Base-by-base conservation (phyloP, 2,797 vertebrate genomes). In the Lindbergichthys nudifrons region DNA sequence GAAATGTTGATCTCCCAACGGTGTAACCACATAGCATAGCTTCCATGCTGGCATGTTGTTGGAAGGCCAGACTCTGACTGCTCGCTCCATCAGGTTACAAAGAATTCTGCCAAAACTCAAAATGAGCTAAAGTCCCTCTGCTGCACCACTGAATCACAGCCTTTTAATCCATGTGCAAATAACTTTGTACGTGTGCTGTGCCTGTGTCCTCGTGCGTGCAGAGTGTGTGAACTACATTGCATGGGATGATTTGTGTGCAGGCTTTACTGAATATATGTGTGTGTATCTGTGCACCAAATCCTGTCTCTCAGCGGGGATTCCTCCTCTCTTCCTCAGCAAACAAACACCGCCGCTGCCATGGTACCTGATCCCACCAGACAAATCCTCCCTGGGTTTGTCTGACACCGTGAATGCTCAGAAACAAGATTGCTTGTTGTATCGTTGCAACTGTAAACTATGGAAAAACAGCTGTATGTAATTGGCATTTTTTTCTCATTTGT, bases 261-360 rank as follows among this genome's bases (percentile, higher is more conserved):
- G 23, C 41, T 13, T 75, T 56, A 64, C 59, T 58, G 60, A 64
- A 56, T 54, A 41, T 32, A 0, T 72, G 30, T 60, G 54, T 58
- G 47, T 79, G 43, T 58, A 19, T 68, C 15, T 42, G 23, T 23
- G 62, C 48, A 51, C 68, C 30, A 58, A 64, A 80, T 87, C 82
- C 72, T 65, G 79, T 83, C 75, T 77, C 86, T 57, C 79, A 0
- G 80, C 63, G 57, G 83, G 82, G 65, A 75, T 65, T 80, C 71
- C 87, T 85, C 80, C 78, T 77, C 68, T 80, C 48, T 36, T 82
- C 74, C 66, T 76, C 59, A 36, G 64, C 59, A 91, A 89, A 90
- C 73, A 88, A 89, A 83, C 81, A 80, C 23, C 4, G 16, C 45
- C 15, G 75, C 74, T 80, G 77, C 62, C 81, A 80, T 70, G 75